Base-by-base conservation (phyloP, 2,888 invertebrate species). In the Polietes domitor region DNA sequence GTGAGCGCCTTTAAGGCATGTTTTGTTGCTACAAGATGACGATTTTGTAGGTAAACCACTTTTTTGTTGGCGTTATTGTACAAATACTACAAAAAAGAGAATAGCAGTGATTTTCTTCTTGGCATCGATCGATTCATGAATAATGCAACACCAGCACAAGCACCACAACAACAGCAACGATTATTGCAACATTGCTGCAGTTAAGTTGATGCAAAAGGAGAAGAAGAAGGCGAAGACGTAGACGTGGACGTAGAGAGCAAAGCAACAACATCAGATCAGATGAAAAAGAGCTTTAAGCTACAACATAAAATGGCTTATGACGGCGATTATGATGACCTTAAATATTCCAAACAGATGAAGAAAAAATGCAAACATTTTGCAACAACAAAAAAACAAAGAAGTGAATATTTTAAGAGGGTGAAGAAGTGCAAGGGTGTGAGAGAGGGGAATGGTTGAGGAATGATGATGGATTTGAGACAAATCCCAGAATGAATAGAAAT, bases 1-100 rank as follows among this genome's bases (percentile, higher is more conserved):
- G 73, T 79, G 77, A 76, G 77, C 81, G 78, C 84, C 84, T 74
- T 81, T 50, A 79, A 77, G 84, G 81, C 81, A 84, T 71, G 73
- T 81, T 68, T 63, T 17, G 68, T 43, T 43, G 68, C 68, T 5
- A 65, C n/a, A 24, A 24, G 84, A 84, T 84, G 84, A 81, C 81
- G 81, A 76, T 68, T 81, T 84, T 68, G 78, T 78, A 79, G 78
- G 72, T 70, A 81, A 84, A 84, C 78, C 81, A 68, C 75, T 78
- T 81, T 84, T 76, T 70, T 32, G 55, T 58, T 70, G 28, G 15
- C n/a, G n/a, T 55, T 65, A 19, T 7, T 71, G 53, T 72, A 55
- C 32, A 50, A 63, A 63, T 63, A 75, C 21, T 53, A 24, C 72
- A 32, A 3, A 32, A 32, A 32, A 32, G 7, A 32, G 32, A 7